phyloP scores from a whole-genome alignment of 2,113 vertebrate genomes.

The Cavia aperea region DNA sequence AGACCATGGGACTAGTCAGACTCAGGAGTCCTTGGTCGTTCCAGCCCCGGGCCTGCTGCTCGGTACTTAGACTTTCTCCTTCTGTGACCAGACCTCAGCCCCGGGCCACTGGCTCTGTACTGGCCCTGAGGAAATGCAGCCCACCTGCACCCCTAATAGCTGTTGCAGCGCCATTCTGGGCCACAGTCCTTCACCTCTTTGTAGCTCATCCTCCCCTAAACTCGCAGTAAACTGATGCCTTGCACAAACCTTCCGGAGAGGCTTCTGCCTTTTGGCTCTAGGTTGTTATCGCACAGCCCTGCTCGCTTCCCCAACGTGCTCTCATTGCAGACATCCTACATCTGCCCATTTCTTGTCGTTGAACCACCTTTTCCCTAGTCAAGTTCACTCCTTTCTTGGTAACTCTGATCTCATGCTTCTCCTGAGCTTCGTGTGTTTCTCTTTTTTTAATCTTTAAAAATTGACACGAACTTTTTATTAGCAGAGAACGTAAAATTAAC shows the following conservation, averaged over 20 bases:
- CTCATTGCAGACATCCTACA: background rate
- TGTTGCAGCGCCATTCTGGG: background rate
- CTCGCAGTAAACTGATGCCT: background rate
- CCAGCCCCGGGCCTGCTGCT: background rate
- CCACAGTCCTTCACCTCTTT: background rate
- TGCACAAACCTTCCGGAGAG: background rate
- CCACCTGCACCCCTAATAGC: background rate
- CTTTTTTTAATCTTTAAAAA: background rate
- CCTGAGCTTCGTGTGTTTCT: background rate
- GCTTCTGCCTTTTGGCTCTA: background rate
- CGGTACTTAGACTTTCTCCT: background rate
- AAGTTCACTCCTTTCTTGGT: background rate
- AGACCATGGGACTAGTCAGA: background rate
- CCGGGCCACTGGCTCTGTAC: no score
- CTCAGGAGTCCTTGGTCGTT: background rate
- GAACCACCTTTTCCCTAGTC: background rate
- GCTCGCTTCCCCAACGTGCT: background rate
- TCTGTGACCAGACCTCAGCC: background rate
- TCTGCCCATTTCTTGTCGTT: background rate
- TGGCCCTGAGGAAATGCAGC: background rate
- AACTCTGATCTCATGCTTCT: background rate
- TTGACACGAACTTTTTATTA: background rate
- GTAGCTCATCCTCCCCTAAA: background rate
- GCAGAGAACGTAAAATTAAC: background rate
- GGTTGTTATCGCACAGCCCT: background rate